Conservation (phyloP, 2,797 vertebrate genomes). For the Toxotes lorentzi region DNA sequence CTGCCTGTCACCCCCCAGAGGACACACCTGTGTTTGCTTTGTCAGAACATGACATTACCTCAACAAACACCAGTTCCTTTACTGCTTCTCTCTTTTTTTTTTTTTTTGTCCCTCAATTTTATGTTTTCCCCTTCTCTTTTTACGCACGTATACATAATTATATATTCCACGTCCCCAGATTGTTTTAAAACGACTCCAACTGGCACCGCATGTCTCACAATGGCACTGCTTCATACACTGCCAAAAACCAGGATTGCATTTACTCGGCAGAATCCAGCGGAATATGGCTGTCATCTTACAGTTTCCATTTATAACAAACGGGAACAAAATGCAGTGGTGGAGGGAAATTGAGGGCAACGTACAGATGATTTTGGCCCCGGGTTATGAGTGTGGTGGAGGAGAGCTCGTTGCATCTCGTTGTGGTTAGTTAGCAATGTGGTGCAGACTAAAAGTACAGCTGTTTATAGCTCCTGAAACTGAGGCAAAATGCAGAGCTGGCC, state of each 20-base stretch:
- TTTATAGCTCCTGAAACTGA: slow-evolving; percentile 70
- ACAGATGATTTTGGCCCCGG: slow-evolving; percentile 73
- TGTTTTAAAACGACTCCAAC: slow-evolving; percentile 68
- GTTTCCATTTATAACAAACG: slow-evolving; percentile 68
- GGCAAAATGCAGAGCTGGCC: slow-evolving; percentile 67
- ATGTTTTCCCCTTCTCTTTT: slow-evolving; percentile 34
- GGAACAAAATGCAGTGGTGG: slow-evolving; percentile 63
- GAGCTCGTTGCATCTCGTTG: slow-evolving; percentile 66
- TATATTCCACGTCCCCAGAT: slow-evolving; percentile 58
- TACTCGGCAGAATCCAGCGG: slow-evolving; percentile 35
- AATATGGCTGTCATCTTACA: slow-evolving; percentile 62
- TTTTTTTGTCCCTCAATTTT: slow-evolving; percentile 28
- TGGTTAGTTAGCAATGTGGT: slow-evolving; percentile 75
- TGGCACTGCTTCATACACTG: slow-evolving; percentile 60
- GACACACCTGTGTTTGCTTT: slow-evolving; percentile 61
- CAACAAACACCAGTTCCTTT: slow-evolving; percentile 19
- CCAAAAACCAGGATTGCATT: slow-evolving; percentile 69
- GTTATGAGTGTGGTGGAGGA: slow-evolving; percentile 60
- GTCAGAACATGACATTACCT: slow-evolving; percentile 41
- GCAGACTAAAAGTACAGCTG: slow-evolving; percentile 59
- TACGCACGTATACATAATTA: slow-evolving; percentile 64
- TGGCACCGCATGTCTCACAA: slow-evolving; percentile 56
- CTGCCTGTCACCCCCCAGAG: slow-evolving; percentile 60
- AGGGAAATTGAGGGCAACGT: slow-evolving; percentile 75
- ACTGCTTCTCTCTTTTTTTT: background rate